Percentiles rank a stretch among this genome's conserved stretches.
Evolutionary conservation across 2,888 invertebrate genomes (phyloP).

Genomic region (Luffia ferchaultella): DNA sequence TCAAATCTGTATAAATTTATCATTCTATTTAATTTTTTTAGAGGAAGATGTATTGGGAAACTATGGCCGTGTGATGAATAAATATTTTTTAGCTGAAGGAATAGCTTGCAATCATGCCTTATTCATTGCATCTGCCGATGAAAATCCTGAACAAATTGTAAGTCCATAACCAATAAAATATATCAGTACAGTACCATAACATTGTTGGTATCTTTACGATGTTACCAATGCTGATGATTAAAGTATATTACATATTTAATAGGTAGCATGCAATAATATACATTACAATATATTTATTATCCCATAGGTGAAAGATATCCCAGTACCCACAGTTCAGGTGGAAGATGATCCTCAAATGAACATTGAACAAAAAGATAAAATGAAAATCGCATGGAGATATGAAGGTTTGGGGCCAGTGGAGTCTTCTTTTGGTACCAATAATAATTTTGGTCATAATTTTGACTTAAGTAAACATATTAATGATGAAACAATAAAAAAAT

Average conservation of each 20-base stretch:
- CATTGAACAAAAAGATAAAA: conserved; percentile 53
- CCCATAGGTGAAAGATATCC: conserved; percentile 56
- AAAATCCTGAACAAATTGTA: conserved; percentile 70
- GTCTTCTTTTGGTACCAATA: conserved; percentile 49
- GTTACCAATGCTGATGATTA: no score
- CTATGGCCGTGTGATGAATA: conserved; percentile 80
- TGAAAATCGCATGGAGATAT: conserved; percentile 93
- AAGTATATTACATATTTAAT: no score
- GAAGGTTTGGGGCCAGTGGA: conserved; percentile 75
- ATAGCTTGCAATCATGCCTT: conserved; percentile 76
- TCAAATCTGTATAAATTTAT: no score
- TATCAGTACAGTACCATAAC: no score
- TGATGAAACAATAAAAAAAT: conserved; percentile 58
- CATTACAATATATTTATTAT: no score
- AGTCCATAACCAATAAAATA: no score
- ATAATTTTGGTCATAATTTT: conserved; percentile 79
- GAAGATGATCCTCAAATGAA: conserved; percentile 37
- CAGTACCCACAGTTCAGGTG: conserved; percentile 54
- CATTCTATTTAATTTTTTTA: conserved; percentile 52
- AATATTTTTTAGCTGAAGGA: conserved; percentile 91
- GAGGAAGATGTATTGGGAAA: conserved; percentile 86
- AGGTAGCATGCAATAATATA: no score
- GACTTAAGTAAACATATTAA: conserved; percentile 81
- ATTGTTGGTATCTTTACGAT: no score
- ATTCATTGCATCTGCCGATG: conserved; percentile 78